Evolutionary conservation across 2,113 vertebrate species (phyloP).

Genomic region (Oxyruncus cristatus): DNA sequence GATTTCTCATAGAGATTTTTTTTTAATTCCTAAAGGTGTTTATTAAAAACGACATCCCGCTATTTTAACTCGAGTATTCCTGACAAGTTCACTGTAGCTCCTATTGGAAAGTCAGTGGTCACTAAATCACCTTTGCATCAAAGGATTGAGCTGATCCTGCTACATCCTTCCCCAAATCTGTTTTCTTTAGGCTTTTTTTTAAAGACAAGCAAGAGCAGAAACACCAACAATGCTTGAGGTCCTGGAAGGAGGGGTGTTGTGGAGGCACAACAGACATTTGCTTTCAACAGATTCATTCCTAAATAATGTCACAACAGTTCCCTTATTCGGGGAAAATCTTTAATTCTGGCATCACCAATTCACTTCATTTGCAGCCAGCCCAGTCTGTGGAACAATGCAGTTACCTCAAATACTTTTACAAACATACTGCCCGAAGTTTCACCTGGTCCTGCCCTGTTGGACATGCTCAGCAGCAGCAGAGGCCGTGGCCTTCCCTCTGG

Average conservation of each 20-base stretch:
- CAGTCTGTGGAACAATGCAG: background rate
- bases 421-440: background rate
- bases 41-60: background rate
- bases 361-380: background rate
- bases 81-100: background rate
- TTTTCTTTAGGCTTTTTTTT: background rate
- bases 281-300: background rate
- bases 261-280: background rate
- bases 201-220: background rate
- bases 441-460: background rate
- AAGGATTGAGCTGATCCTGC: background rate
- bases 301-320: background rate
- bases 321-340: background rate
- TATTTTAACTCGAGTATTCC: background rate
- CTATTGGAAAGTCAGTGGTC: background rate
- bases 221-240: background rate
- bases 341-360: background rate
- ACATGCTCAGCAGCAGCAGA: background rate
- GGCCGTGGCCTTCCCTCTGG: background rate
- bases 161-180: background rate
- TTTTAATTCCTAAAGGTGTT: background rate
- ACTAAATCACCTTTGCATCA: background rate
- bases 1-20: background rate
- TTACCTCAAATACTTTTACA: background rate
- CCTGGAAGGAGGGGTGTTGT: background rate